A percentile compares a stretch with the other conserved stretches of the same genome.
These are phyloP conservation scores for Rhinolophus ferrumequinum DNA, from an alignment of 2,113 vertebrate genomes.

Conservation along the genomic window DNA sequence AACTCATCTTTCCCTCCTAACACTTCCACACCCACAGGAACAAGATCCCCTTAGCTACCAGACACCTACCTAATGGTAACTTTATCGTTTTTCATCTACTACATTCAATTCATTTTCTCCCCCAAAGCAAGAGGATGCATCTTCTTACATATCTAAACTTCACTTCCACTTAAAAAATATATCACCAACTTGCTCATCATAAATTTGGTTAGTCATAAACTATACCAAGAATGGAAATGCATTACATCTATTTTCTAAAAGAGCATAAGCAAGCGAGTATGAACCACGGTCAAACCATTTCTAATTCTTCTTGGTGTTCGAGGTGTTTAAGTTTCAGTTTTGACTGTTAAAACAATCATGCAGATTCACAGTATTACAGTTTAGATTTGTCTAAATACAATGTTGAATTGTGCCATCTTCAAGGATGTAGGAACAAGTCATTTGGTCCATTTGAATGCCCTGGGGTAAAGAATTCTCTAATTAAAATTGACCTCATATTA, in stretches of 20 bases:
- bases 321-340: not conserved
- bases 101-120: not conserved
- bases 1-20: not conserved
- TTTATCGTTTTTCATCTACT: not conserved
- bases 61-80: not conserved
- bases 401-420: not conserved
- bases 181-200: not conserved
- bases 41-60: not conserved
- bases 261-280: not conserved
- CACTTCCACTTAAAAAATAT: not conserved
- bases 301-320: not conserved
- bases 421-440: not conserved
- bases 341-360: not conserved
- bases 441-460: not conserved
- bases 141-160: not conserved
- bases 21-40: not conserved
- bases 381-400: not conserved
- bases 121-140: not conserved
- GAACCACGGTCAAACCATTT: not conserved
- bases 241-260: not conserved
- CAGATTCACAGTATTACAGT: not conserved
- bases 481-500: not conserved
- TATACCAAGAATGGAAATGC: not conserved
- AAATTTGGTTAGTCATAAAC: not conserved
- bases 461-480: not conserved